These are phyloP conservation scores for Papilio xuthus DNA, from an alignment of 1,140 invertebrate species.

Conservation along the genomic window DNA sequence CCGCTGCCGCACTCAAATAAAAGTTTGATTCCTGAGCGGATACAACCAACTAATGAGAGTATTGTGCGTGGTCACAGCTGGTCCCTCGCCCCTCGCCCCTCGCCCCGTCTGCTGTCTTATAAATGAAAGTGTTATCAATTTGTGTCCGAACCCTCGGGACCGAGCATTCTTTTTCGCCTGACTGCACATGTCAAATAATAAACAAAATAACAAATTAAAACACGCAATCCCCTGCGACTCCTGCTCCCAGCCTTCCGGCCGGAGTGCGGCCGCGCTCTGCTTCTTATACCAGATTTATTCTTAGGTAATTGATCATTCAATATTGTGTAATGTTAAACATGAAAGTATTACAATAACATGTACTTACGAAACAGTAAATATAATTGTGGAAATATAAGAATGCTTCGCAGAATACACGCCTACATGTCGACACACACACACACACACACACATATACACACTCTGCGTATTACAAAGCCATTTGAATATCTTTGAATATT, in stretches of 20 bases:
- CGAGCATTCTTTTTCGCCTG: neutral
- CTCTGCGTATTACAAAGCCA: neutral
- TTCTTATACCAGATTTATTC: neutral
- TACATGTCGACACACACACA: neutral
- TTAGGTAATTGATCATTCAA: neutral
- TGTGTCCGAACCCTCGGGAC: neutral
- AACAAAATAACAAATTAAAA: neutral
- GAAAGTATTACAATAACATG: neutral
- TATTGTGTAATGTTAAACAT: neutral
- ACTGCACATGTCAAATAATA: neutral
- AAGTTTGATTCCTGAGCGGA: neutral
- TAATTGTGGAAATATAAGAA: neutral
- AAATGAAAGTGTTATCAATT: constrained; percentile 8
- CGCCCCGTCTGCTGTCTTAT: neutral
- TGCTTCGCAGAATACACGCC: too few relatives aligned
- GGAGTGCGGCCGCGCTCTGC: neutral
- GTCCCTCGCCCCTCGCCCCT: too few relatives aligned
- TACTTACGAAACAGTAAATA: neutral
- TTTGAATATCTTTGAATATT: neutral
- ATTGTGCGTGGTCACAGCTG: neutral
- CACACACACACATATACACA: too few relatives aligned
- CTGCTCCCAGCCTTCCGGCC: neutral
- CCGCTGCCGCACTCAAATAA: neutral
- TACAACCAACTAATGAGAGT: neutral
- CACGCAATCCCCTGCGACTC: neutral